Percentiles rank a stretch among this genome's conserved stretches.
phyloP scores from a whole-genome alignment of 2,113 vertebrate species.

The Callocephalon fimbriatum region DNA sequence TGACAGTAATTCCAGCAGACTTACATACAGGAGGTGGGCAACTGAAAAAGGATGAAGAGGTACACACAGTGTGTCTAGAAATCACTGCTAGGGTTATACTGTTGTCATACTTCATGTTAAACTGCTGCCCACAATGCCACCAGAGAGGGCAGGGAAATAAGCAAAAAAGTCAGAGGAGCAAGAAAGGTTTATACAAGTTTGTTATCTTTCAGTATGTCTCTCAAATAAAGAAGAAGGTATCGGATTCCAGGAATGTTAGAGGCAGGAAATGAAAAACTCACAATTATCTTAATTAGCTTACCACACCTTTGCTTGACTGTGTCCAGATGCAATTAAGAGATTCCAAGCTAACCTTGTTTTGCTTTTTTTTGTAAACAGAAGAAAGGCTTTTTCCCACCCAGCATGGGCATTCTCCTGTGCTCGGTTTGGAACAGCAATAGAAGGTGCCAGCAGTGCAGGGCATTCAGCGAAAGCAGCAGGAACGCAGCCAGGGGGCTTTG shows the following conservation, averaged over 20 bases:
- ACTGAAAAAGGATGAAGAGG: background rate
- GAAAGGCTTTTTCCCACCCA: background rate
- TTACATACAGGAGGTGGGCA: background rate
- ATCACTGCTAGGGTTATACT: background rate
- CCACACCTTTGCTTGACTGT: background rate
- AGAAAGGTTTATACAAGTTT: background rate
- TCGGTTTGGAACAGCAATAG: rapidly evolving
- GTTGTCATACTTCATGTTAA: background rate
- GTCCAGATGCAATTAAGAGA: background rate
- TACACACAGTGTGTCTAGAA: background rate
- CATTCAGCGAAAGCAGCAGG: background rate
- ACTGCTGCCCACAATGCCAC: background rate
- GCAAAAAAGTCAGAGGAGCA: background rate
- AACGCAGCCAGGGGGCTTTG: background rate
- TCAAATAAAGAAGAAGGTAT: background rate
- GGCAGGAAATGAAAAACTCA: background rate
- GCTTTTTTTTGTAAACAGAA: background rate
- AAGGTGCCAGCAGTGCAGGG: background rate
- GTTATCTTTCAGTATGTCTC: background rate
- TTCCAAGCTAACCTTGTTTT: background rate
- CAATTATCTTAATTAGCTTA: background rate
- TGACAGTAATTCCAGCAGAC: background rate
- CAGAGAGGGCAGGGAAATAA: background rate
- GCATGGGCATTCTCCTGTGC: background rate
- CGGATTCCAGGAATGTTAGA: background rate